These are phyloP conservation scores for Acromyrmex charruanus DNA, from an alignment of 1,140 invertebrate genomes.

Conservation along the genomic window DNA sequence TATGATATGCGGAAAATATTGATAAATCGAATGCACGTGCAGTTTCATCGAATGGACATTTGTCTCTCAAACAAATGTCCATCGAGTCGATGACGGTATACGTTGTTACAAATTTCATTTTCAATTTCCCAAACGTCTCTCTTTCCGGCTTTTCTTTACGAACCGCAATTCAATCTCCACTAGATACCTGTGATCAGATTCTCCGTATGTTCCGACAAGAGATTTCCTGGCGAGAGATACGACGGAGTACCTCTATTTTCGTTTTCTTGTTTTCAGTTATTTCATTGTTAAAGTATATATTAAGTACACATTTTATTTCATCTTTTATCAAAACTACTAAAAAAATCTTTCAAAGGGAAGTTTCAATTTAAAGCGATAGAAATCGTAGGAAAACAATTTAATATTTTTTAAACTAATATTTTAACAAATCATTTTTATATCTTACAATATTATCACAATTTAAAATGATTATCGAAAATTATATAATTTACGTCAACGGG, in stretches of 20 bases:
- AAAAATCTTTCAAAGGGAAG: neutral
- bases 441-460: neutral
- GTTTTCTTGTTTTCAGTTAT: neutral
- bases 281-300: neutral
- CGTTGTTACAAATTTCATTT: slow-evolving; percentile 23
- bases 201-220: neutral
- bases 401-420: neutral
- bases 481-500: neutral
- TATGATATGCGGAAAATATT: neutral
- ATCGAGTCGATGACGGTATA: neutral
- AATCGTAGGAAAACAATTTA: neutral
- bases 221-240: neutral
- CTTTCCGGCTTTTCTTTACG: neutral
- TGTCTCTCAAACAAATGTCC: neutral
- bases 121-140: slow-evolving; percentile 28
- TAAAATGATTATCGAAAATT: neutral
- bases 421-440: neutral
- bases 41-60: slow-evolving; percentile 28
- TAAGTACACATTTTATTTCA: neutral
- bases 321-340: neutral
- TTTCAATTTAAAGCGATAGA: neutral
- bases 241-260: neutral
- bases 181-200: slow-evolving; percentile 25
- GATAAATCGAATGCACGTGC: neutral
- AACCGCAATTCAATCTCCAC: slow-evolving; percentile 48